Evolutionary conservation across 2,797 vertebrate genomes (phyloP).

Genomic region (Lepilemur ruficaudatus): DNA sequence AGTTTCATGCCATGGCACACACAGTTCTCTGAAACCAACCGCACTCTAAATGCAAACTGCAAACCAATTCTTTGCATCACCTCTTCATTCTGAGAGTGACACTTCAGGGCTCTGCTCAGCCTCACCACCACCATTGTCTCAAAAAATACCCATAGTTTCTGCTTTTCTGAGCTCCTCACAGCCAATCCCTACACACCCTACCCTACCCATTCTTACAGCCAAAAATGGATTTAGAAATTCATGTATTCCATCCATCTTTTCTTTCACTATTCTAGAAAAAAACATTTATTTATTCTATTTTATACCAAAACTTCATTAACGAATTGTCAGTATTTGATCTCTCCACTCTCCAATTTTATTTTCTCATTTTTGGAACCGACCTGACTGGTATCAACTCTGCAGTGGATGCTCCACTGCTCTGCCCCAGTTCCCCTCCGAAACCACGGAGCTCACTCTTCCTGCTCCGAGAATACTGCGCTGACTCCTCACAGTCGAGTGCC

Average conservation of each 20-base stretch:
- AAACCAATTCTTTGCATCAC: neutral
- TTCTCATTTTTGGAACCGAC: neutral
- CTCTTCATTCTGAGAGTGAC: neutral
- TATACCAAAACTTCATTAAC: neutral
- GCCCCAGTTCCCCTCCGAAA: neutral
- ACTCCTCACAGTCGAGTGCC: neutral
- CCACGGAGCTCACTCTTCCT: neutral
- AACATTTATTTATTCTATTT: neutral
- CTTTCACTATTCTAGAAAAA: neutral
- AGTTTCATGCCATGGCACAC: neutral
- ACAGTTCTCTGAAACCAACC: neutral
- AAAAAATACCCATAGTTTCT: neutral
- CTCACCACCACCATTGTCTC: neutral
- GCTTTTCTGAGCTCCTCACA: neutral
- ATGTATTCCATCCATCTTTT: neutral
- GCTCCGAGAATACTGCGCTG: neutral
- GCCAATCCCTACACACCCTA: neutral
- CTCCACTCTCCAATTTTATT: neutral
- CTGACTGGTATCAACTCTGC: neutral
- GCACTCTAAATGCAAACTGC: neutral
- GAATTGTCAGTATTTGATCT: neutral
- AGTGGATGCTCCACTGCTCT: no score
- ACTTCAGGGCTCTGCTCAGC: accelerated
- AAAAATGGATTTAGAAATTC: neutral
- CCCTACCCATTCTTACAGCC: neutral